These are phyloP conservation scores for Mythimna loreyi DNA, from an alignment of 2,888 invertebrate genomes.

Conservation along the genomic window DNA sequence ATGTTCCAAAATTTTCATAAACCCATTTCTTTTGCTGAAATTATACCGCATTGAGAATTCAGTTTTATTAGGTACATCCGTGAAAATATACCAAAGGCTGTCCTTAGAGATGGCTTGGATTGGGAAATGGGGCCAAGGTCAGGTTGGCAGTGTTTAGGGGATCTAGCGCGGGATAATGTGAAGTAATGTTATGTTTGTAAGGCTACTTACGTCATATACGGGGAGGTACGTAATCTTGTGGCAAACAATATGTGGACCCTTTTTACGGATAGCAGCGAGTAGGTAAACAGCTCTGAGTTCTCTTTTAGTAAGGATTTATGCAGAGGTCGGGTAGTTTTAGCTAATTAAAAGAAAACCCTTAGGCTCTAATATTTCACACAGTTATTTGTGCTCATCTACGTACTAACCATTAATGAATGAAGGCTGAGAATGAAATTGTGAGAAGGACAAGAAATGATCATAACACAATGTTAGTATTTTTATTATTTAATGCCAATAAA, in stretches of 20 bases:
- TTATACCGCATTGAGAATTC: constrained; percentile 44
- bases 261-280: constrained; percentile 23
- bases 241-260: constrained; percentile 37
- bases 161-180: constrained; percentile 48
- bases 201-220: constrained; percentile 40
- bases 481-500: constrained; percentile 14
- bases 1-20: constrained; percentile 6
- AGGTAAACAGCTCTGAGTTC: constrained; percentile 21
- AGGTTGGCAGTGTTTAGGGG: constrained; percentile 46
- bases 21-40: constrained; percentile 23
- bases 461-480: background rate
- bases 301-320: constrained; percentile 21
- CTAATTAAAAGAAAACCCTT: background rate
- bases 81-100: constrained; percentile 39
- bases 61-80: constrained; percentile 39
- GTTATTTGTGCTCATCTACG: background rate
- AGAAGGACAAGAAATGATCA: constrained; percentile 3
- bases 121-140: constrained; percentile 65
- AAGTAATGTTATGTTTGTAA: constrained; percentile 45
- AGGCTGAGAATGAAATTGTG: background rate
- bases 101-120: constrained; percentile 53
- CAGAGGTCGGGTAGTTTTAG: background rate
- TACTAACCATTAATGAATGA: background rate
- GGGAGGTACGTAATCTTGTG: constrained; percentile 29
- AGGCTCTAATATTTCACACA: background rate